phyloP scores from a whole-genome alignment of 2,888 invertebrate species.

The Trilocha varians region DNA sequence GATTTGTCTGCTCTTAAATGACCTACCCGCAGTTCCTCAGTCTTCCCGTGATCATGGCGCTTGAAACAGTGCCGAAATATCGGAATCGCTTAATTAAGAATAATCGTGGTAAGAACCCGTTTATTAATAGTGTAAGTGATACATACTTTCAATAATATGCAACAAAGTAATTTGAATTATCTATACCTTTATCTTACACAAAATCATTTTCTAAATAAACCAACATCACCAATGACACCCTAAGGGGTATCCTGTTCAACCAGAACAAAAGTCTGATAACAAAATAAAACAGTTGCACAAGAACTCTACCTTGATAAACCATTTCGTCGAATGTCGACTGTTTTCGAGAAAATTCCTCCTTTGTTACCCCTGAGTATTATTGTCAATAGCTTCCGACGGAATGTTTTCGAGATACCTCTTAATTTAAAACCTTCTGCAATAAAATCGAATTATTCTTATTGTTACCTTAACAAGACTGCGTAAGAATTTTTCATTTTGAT shows the following conservation, averaged over 20 bases:
- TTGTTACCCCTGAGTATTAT: slow-evolving; percentile 21
- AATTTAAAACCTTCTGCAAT: slow-evolving; percentile 23
- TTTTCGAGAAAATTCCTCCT: slow-evolving; percentile 15
- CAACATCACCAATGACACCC: slow-evolving; percentile 20
- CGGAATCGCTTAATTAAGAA: no score
- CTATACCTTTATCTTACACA: no score
- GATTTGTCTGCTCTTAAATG: no score
- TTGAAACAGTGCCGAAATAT: no score
- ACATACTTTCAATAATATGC: no score
- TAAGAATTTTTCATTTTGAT: no score
- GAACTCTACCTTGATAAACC: slow-evolving; percentile 23
- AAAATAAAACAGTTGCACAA: slow-evolving; percentile 22
- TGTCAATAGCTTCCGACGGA: slow-evolving; percentile 22
- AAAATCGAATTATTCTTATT: slow-evolving; percentile 10
- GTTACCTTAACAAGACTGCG: slow-evolving; percentile 15
- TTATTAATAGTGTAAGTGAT: no score
- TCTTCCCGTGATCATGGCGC: no score
- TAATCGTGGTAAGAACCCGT: no score
- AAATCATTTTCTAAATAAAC: no score
- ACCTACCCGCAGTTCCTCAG: no score
- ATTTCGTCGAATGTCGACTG: slow-evolving; percentile 18
- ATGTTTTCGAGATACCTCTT: slow-evolving; percentile 21
- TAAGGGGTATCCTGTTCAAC: slow-evolving; percentile 15
- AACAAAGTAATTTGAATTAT: no score
- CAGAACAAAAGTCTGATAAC: slow-evolving; percentile 19